Conservation (phyloP, 2,888 invertebrate species). For the Diarsia dahlii region DNA sequence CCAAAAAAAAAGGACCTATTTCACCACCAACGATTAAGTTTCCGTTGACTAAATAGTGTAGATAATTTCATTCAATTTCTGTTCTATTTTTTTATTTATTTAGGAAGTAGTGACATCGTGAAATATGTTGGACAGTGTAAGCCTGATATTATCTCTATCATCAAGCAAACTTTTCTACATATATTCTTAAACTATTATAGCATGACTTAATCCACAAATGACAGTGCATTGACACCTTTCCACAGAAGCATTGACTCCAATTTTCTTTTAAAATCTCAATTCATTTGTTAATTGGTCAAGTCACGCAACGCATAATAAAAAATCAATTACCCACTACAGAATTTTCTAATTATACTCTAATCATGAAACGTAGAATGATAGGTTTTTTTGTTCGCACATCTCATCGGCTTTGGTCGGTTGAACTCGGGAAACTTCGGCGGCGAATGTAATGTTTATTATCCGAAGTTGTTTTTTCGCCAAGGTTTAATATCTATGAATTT, state of each 20-base stretch:
- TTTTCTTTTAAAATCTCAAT: conserved; percentile 46
- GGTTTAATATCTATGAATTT: background rate
- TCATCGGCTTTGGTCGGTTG: conserved; percentile 40
- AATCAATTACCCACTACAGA: conserved; percentile 7
- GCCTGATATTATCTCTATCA: too few species aligned
- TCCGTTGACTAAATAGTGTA: too few species aligned
- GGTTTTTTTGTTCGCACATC: conserved; percentile 34
- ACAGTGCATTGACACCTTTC: conserved; percentile 29
- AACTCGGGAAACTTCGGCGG: conserved; percentile 7
- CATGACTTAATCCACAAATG: background rate
- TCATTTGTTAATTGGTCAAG: conserved; percentile 31
- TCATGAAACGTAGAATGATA: conserved; percentile 18
- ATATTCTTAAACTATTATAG: background rate
- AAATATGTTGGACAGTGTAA: too few species aligned
- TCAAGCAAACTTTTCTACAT: too few species aligned
- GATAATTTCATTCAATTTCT: too few species aligned
- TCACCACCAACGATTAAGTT: too few species aligned
- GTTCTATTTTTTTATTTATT: too few species aligned
- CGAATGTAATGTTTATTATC: background rate
- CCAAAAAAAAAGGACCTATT: too few species aligned
- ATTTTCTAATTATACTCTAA: conserved; percentile 53
- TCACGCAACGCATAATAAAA: conserved; percentile 38
- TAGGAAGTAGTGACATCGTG: too few species aligned
- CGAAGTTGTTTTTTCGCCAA: background rate
- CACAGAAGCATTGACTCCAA: conserved; percentile 35